phyloP scores from a whole-genome alignment of 2,113 vertebrate species.

The Cryptoleucopteryx plumbea region DNA sequence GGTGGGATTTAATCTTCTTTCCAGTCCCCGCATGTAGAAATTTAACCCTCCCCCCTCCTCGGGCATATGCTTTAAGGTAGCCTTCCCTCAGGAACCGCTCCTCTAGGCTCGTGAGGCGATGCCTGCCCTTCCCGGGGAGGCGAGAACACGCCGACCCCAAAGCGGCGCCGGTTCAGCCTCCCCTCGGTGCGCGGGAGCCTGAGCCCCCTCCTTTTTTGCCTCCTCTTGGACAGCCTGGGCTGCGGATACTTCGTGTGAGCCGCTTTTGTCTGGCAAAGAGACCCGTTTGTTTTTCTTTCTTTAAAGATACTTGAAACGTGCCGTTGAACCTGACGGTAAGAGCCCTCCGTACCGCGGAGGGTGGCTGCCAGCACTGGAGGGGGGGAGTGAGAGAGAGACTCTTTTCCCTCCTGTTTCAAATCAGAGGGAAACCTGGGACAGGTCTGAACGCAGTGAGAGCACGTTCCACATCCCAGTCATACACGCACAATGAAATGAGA shows the following conservation, averaged over 20 bases:
- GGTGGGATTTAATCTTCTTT: background rate
- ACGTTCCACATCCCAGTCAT: constrained; percentile 7
- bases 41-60: background rate
- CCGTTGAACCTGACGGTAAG: background rate
- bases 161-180: too few relatives aligned
- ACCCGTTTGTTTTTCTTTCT: background rate
- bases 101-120: background rate
- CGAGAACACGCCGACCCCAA: background rate
- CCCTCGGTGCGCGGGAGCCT: background rate
- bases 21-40: background rate
- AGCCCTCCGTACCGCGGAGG: background rate
- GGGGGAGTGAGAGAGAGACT: background rate
- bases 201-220: background rate
- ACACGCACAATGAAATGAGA: background rate
- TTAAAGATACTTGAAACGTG: background rate
- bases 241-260: background rate
- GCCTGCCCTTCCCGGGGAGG: background rate
- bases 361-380: background rate
- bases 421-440: constrained; percentile 20
- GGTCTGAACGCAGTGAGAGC: constrained; percentile 37
- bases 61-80: background rate
- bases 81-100: background rate
- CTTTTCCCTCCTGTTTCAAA: background rate
- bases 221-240: background rate
- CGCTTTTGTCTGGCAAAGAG: background rate